These are phyloP conservation scores for Masticophis lateralis DNA, from an alignment of 2,797 vertebrate genomes.

Conservation along the genomic window DNA sequence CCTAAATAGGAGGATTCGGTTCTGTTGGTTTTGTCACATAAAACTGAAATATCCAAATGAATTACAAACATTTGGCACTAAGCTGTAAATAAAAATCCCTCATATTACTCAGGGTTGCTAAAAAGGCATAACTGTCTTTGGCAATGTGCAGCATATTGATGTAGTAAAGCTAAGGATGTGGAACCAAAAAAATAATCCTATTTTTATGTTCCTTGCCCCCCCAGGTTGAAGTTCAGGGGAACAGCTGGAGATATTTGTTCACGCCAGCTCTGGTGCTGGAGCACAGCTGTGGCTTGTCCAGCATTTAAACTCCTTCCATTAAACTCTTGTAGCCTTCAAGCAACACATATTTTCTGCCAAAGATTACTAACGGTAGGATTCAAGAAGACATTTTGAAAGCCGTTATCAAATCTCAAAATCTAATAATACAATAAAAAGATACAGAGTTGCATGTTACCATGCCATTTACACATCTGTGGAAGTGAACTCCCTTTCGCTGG, in stretches of 20 bases:
- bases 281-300: not conserved
- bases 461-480: not conserved
- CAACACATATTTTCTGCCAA: not conserved
- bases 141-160: not conserved
- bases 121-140: conserved; percentile 19
- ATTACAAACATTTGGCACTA: not conserved
- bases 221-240: not conserved
- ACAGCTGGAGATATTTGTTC: conserved; percentile 7
- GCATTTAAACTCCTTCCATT: not conserved
- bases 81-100: not conserved
- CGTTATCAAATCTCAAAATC: not conserved
- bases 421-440: not conserved
- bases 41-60: not conserved
- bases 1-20: not conserved
- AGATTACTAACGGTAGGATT: not conserved
- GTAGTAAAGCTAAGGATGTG: conserved; percentile 6
- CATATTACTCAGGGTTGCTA: conserved; percentile 3
- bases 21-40: not conserved
- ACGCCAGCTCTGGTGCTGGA: not conserved
- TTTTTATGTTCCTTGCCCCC: conserved; percentile 20
- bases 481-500: not conserved
- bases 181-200: conserved; percentile 10
- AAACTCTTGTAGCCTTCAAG: not conserved
- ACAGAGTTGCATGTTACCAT: not conserved
- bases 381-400: conserved; percentile 2